Evolutionary conservation across 1,140 invertebrate genomes (phyloP), one percentile per base, ranked within the genome.

Genomic region (Papilio machaon): DNA sequence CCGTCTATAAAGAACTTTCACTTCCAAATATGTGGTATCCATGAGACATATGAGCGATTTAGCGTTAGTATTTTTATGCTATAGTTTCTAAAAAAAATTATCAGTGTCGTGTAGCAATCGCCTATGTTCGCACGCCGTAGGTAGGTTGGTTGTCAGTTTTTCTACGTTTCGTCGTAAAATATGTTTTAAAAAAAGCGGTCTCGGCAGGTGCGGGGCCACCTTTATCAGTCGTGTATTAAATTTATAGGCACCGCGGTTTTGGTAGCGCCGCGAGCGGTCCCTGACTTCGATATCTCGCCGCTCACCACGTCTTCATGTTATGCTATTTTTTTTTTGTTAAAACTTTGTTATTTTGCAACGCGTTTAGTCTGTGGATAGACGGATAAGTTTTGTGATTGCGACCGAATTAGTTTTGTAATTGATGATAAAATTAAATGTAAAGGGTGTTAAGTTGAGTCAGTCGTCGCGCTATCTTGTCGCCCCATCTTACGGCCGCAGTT

Each of bases 161-260:
- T 88, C 88, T 89, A 88, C 88, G 84, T 85, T 88, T 88, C 81
- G 86, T 84, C 84, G 86, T 89, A 89, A 87, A 89, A 89, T 88
- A 87, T 87, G 85, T 88, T 86, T 87, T 84, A 86, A 89, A 89
- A 88, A 86, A 85, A 83, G 78, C 80, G 81, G 83, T 67, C 76
- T 54, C 85, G 87, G 89, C 89, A 90, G 89, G 89, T 90, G 89
- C 88, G 86, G 83, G 87, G 84, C 83, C 84, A 84, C 88, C 88
- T 87, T 90, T 90, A 87, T 89, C 85, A 85, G 85, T 82, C 82
- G 83, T 60, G 83, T 82, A 86, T 87, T 85, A 81, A 87, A 89
- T 89, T 89, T 89, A 89, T 89, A 86, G 84, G 82, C 83, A 79
- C 79, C 81, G 79, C 86, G 83, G 86, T 85, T 87, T 88, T 84